Percentiles rank a stretch among this genome's conserved stretches.
Evolutionary conservation across 2,113 vertebrate genomes (phyloP).

Genomic region (Columbina picui): DNA sequence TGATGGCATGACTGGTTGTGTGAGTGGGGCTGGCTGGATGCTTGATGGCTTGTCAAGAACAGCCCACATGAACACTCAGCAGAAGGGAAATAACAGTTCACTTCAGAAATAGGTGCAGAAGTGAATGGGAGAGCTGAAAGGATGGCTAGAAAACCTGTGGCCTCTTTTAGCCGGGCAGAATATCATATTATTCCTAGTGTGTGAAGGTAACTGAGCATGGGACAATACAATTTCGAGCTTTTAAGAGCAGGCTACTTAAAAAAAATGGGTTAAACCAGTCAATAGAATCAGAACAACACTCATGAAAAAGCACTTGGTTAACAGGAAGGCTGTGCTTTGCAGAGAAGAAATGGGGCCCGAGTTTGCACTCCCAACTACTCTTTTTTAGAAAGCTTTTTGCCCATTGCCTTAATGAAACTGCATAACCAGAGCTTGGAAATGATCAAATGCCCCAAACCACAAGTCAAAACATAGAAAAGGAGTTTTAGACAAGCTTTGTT

Average conservation of each 20-base stretch:
- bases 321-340: background rate
- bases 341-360: background rate
- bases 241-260: background rate
- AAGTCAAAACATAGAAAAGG: background rate
- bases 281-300: background rate
- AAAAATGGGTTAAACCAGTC: background rate
- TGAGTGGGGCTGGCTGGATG: background rate
- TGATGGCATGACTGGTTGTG: background rate
- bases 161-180: background rate
- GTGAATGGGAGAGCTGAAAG: background rate
- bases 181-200: background rate
- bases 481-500: background rate
- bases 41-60: background rate
- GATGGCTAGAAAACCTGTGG: background rate
- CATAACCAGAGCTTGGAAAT: background rate
- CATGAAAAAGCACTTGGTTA: background rate
- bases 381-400: background rate
- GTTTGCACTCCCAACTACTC: background rate
- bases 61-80: background rate
- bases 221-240: background rate
- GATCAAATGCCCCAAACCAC: background rate
- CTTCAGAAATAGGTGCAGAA: background rate
- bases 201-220: background rate
- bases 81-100: background rate
- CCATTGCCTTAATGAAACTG: background rate